phyloP scores from a whole-genome alignment of 2,113 vertebrate genomes.

The Turdus rufiventris region DNA sequence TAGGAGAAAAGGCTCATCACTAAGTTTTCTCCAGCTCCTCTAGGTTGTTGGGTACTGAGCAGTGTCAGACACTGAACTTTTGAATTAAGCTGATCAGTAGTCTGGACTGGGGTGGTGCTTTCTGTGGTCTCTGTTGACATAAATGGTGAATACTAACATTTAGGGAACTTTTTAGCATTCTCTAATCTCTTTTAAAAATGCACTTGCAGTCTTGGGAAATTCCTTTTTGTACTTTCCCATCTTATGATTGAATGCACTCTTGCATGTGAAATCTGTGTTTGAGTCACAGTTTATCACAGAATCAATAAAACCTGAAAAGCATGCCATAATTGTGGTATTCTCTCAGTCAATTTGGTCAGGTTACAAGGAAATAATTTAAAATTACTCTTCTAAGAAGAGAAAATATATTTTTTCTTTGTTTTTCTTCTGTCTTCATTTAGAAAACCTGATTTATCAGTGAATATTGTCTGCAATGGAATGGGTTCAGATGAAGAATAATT shows the following conservation, averaged over 20 bases:
- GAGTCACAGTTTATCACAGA: not conserved
- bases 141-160: not conserved
- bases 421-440: not conserved
- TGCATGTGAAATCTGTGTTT: not conserved
- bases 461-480: not conserved
- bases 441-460: not conserved
- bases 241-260: not conserved
- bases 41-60: not conserved
- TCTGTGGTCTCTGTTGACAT: not conserved
- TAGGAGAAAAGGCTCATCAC: not conserved
- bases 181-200: not conserved
- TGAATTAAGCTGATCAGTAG: not conserved
- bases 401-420: not conserved
- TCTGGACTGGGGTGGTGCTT: not conserved
- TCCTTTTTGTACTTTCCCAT: conserved; percentile 22
- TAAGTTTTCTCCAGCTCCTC: not conserved
- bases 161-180: not conserved
- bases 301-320: conserved; percentile 40
- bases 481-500: not conserved
- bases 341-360: not conserved
- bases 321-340: not conserved
- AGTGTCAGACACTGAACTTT: not conserved
- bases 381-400: not conserved
- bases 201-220: not conserved
- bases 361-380: not conserved